phyloP scores from a whole-genome alignment of 2,113 vertebrate genomes.

The Hippocampus guttulatus region DNA sequence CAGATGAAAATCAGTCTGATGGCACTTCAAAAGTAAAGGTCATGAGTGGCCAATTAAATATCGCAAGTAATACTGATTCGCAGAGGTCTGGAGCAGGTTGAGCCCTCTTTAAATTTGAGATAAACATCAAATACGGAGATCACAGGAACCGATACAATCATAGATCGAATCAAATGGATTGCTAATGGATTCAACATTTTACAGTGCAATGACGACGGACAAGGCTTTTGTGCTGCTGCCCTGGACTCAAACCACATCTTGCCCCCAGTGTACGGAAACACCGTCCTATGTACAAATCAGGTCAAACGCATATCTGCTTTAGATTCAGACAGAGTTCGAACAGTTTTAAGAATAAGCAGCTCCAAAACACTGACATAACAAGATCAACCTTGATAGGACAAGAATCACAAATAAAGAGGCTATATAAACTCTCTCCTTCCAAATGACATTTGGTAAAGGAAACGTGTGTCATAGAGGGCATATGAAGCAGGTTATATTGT shows the following conservation, averaged over 20 bases:
- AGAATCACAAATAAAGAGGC: conserved; percentile 7
- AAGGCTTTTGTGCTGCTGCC: conserved; percentile 34
- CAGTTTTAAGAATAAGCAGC: conserved; percentile 28
- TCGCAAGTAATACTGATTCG: conserved; percentile 39
- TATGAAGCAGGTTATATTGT: conserved; percentile 53
- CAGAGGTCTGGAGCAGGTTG: conserved; percentile 11
- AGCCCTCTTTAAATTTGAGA: conserved; percentile 8
- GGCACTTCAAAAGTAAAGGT: conserved; percentile 57
- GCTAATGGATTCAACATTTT: conserved; percentile 12
- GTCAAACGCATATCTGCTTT: conserved; percentile 41
- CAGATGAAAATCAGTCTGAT: conserved; percentile 53
- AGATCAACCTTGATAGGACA: not conserved
- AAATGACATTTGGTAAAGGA: not conserved
- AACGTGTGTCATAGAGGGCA: conserved; percentile 38
- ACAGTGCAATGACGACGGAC: conserved; percentile 51
- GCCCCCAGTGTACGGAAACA: conserved; percentile 54
- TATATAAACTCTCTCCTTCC: not conserved
- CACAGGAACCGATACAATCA: not conserved
- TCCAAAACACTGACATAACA: conserved; percentile 3
- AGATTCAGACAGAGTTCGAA: conserved; percentile 29
- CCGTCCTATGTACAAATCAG: conserved; percentile 41
- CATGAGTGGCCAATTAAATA: conserved; percentile 46
- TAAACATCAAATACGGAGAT: conserved; percentile 3
- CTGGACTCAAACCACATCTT: conserved; percentile 57
- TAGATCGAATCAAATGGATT: not conserved